Conservation (phyloP, 2,888 invertebrate species). For the Teleiodes luculella region DNA sequence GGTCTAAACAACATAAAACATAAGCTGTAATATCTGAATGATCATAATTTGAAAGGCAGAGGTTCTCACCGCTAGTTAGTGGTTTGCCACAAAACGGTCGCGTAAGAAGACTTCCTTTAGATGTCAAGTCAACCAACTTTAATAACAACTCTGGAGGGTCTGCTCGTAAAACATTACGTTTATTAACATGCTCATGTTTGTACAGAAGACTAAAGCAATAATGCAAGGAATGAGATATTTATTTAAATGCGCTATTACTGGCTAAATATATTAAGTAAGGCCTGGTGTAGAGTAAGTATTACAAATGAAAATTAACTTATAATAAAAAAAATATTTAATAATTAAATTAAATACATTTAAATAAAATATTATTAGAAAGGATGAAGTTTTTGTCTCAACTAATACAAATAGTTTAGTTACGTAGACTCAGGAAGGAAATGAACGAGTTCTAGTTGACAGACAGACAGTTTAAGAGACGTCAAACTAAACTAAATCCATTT, state of each 20-base stretch:
- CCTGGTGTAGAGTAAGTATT: no score
- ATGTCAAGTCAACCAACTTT: constrained; percentile 42
- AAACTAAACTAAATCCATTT: background rate
- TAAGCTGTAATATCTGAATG: constrained; percentile 40
- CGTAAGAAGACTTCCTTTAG: constrained; percentile 48
- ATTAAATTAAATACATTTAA: no score
- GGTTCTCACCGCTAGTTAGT: constrained; percentile 47
- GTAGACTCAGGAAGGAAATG: background rate
- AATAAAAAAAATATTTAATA: no score
- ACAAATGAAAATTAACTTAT: no score
- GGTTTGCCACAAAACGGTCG: constrained; percentile 55
- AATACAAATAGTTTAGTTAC: background rate
- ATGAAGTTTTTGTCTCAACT: background rate
- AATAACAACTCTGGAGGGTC: constrained; percentile 26
- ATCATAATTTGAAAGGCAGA: constrained; percentile 40
- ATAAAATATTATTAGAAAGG: background rate
- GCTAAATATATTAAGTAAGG: background rate
- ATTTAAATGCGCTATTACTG: background rate
- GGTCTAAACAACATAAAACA: constrained; percentile 42
- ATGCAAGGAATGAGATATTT: background rate
- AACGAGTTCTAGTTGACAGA: background rate
- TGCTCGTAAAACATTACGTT: constrained; percentile 28
- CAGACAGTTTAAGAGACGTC: no score
- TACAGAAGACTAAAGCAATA: constrained; percentile 3
- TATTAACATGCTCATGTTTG: constrained; percentile 4